Conservation (phyloP, 2,888 invertebrate species). For the Sinelater perroti region DNA sequence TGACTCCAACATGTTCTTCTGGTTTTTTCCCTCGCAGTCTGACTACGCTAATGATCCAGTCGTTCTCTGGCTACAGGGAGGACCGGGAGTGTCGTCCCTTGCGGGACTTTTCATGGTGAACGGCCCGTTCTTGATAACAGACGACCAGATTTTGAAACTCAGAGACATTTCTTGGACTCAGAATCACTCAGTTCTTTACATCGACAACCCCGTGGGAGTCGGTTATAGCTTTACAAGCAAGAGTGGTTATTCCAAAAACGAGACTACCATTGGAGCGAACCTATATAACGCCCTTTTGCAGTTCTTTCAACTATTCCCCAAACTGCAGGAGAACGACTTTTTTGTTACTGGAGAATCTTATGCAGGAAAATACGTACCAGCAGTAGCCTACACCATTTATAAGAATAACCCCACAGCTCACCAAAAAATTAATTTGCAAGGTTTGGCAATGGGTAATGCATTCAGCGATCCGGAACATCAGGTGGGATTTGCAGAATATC, state of each 20-base stretch:
- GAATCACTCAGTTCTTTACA: constrained; percentile 82
- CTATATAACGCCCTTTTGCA: constrained; percentile 80
- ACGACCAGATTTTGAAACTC: constrained; percentile 61
- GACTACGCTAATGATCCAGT: constrained; percentile 70
- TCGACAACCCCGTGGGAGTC: constrained; percentile 93
- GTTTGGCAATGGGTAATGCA: constrained; percentile 82
- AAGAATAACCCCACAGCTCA: constrained; percentile 67
- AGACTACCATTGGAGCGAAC: constrained; percentile 82
- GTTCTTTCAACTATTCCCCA: constrained; percentile 85
- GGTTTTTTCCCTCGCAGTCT: constrained; percentile 83
- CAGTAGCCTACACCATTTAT: constrained; percentile 77
- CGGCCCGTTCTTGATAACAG: constrained; percentile 74
- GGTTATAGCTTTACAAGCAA: constrained; percentile 93
- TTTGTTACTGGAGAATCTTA: constrained; percentile 92
- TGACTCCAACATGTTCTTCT: constrained; percentile 88
- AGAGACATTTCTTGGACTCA: constrained; percentile 83
- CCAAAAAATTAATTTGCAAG: constrained; percentile 74
- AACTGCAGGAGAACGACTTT: constrained; percentile 78
- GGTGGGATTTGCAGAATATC: constrained; percentile 78
- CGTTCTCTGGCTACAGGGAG: constrained; percentile 86
- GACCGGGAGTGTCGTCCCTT: constrained; percentile 82
- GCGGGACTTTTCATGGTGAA: constrained; percentile 86
- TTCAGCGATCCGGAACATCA: constrained; percentile 82
- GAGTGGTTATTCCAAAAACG: constrained; percentile 80
- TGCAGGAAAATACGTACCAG: constrained; percentile 83